Evolutionary conservation across 2,797 vertebrate species (phyloP).

Genomic region (Hypotaenidia philippensis): DNA sequence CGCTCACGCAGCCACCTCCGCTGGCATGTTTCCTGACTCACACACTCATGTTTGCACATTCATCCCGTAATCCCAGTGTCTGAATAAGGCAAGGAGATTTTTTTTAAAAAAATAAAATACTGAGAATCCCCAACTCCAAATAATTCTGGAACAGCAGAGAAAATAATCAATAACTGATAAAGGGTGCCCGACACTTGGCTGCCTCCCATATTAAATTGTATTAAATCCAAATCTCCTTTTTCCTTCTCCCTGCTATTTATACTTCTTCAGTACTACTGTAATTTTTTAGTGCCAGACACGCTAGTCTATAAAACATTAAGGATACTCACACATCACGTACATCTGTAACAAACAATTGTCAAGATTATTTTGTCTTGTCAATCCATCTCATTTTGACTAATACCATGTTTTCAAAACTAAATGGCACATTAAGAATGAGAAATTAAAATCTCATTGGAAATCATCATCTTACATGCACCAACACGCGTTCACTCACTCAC

Average conservation of each 20-base stretch:
- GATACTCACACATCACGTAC: not conserved
- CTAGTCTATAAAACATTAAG: not conserved
- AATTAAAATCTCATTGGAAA: not conserved
- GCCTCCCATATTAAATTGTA: not conserved
- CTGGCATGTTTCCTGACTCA: conserved; percentile 65
- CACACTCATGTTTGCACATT: conserved; percentile 35
- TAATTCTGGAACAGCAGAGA: not conserved
- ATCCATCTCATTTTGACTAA: conserved; percentile 11
- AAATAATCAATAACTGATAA: conserved; percentile 8
- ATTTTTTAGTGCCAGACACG: not conserved
- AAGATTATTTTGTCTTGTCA: not conserved
- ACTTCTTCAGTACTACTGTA: not conserved
- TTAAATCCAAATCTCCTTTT: not conserved
- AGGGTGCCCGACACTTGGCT: not conserved
- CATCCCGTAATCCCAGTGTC: not conserved
- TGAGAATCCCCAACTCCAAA: not conserved
- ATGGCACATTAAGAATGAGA: not conserved
- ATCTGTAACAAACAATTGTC: not conserved
- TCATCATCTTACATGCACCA: not conserved
- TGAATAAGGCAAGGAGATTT: not conserved
- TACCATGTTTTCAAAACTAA: not conserved
- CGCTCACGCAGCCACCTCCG: conserved; percentile 53
- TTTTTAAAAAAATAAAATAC: not conserved
- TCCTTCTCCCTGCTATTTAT: not conserved
- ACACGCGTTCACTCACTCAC: accelerated